Evolutionary conservation across 2,113 vertebrate genomes (phyloP).

Genomic region (Lanius collurio): DNA sequence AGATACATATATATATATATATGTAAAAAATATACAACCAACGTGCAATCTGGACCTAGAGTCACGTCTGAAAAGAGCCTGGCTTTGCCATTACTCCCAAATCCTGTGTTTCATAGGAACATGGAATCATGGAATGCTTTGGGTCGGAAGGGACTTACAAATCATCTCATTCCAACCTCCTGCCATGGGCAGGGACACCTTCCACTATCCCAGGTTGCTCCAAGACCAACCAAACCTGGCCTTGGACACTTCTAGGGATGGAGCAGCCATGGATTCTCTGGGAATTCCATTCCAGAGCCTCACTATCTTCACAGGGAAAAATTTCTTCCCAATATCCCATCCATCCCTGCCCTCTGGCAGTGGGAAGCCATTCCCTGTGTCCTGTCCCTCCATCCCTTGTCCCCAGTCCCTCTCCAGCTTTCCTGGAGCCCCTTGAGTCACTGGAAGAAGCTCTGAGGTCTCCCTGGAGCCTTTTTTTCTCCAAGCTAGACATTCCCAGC

Average conservation of each 20-base stretch:
- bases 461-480: neutral
- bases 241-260: neutral
- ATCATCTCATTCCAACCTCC: fast-evolving
- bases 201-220: neutral
- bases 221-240: fast-evolving
- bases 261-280: neutral
- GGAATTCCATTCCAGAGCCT: neutral
- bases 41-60: fast-evolving
- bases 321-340: neutral
- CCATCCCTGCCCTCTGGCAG: neutral
- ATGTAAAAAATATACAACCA: too few species aligned
- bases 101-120: neutral
- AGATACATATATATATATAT: too few species aligned
- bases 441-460: neutral
- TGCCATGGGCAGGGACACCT: neutral
- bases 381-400: neutral
- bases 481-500: neutral
- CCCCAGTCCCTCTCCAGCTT: neutral
- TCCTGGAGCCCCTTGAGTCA: neutral
- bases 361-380: neutral
- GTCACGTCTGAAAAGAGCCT: neutral
- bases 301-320: fast-evolving
- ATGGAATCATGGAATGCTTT: neutral
- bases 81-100: neutral
- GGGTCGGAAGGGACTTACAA: neutral